Evolutionary conservation across 2,888 invertebrate genomes (phyloP), one percentile per base, ranked within the genome.

Genomic region (Limulus polyphemus): DNA sequence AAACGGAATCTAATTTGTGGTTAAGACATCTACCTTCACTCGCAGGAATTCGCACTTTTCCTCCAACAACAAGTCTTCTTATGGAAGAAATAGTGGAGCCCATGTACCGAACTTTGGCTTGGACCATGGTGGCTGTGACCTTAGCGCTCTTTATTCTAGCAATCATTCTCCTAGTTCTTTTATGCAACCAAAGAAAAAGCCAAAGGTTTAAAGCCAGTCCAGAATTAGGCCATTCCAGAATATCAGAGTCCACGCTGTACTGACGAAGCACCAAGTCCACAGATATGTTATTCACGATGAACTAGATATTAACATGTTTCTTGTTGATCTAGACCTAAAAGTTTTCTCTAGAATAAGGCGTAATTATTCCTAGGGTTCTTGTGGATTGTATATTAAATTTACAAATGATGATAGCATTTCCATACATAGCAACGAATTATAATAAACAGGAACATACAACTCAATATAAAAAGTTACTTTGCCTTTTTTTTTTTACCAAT

Each of bases 61-160:
- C 62, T 9, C 59, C 57, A 49, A 59, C 61, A 13, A 62, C 63
- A 10, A 12, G 14, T 46, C 59, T 62, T 2, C 55, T 63, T 10
- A 60, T 59, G 17, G 59, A 61, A 50, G 54, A 32, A 32, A 52
- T 59, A 13, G 47, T 54, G 17, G 65, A 69, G 32, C 66, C 68
- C 10, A 51, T 67, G 5, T 69, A 69, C 60, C 56, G 65, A 52
- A 68, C 70, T n/a, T 60, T 70, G 11, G 69, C 70, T 32, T 70
- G 68, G 67, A 63, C 70, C 13, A 70, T 70, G 70, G 63, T 70
- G 0, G 67, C 67, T 10, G 62, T 70, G 2, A 67, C 68, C 2
- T 51, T 69, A 9, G 62, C 66, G 12, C 55, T 70, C 49, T 49
- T 69, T 49, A 59, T 70, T 11, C 58, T 70, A 16, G 68, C 70